Base-by-base conservation (phyloP, 2,113 vertebrate species). In the Tricholaema leucomelas region DNA sequence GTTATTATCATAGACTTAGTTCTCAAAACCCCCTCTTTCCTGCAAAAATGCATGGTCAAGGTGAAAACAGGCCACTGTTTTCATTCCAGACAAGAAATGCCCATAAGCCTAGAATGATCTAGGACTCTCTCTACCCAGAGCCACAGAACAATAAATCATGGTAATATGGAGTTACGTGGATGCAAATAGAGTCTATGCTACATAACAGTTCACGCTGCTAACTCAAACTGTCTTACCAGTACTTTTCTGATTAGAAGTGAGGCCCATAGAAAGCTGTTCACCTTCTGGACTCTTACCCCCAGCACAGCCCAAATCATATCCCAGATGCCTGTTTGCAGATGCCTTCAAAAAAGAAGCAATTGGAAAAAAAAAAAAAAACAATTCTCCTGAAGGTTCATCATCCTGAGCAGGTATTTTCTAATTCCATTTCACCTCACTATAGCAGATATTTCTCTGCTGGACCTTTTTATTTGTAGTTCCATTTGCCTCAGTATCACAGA, bases 151-250 rank as follows among this genome's bases (percentile, higher is more conserved):
- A 38, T 25, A 55, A 17, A 64, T 13, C 70, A 10, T 6, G 12
- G 48, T 21, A 79, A 42, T 8, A 0, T 15, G 12, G 25, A 61
- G 44, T 9, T 42, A 5, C 0, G 0, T 8, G 50, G 33, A 7
- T 35, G 11, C 21, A 12, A 46, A 36, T 25, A 38, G 35, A 12
- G 4, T 4, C 61, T 35, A 4, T 12, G 59, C 70, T 58, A 28
- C 30, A 6, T 2, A 19, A 42, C 42, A 42, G 14, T 21, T 42
- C 58, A 10, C 7, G 44, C 50, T 31, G 52, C 42, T 65, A 69
- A 30, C 61, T 33, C 65, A 33, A 10, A 36, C 13, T 16, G 15
- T 38, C 58, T 75, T 56, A 24, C 2, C 35, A 63, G 30, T 9
- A 44, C 9, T 10, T 48, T 46, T 30, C 1, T 7, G 6, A 5